phyloP scores from a whole-genome alignment of 2,113 vertebrate species.

The Rhea pennata region DNA sequence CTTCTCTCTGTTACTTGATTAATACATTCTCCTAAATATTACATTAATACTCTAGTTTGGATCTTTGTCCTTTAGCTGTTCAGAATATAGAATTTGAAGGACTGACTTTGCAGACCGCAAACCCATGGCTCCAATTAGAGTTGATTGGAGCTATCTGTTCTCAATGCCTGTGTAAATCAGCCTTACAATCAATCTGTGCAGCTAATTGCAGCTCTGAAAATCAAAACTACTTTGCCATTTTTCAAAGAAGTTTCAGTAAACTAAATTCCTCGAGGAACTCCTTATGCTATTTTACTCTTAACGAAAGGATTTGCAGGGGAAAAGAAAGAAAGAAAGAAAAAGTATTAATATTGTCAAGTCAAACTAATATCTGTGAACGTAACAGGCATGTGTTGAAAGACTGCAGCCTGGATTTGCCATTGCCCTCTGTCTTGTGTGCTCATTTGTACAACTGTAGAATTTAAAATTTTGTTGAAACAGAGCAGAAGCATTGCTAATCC shows the following conservation, averaged over 20 bases:
- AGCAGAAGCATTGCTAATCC: background rate
- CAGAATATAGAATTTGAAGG: background rate
- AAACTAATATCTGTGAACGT: background rate
- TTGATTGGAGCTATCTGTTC: background rate
- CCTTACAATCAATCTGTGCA: conserved; percentile 20
- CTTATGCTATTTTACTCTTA: conserved; percentile 13
- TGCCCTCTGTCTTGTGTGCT: background rate
- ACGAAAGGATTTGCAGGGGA: background rate
- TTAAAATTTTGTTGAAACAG: background rate
- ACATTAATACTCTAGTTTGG: background rate
- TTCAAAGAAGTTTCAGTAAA: conserved; percentile 30
- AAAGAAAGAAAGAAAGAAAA: background rate
- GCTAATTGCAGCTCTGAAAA: conserved; percentile 26
- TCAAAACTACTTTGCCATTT: conserved; percentile 18
- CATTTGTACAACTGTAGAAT: background rate
- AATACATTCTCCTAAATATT: background rate
- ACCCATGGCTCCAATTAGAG: background rate
- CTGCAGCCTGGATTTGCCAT: background rate
- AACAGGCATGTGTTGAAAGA: background rate
- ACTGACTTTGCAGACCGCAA: conserved; percentile 3
- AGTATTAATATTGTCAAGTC: background rate
- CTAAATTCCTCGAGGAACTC: background rate
- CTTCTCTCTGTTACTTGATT: background rate
- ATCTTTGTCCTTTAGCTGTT: background rate
- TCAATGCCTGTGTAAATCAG: conserved; percentile 13